Evolutionary conservation across 2,888 invertebrate genomes (phyloP), one percentile per base, ranked within the genome.

Genomic region (Ormyrus nitidulus): DNA sequence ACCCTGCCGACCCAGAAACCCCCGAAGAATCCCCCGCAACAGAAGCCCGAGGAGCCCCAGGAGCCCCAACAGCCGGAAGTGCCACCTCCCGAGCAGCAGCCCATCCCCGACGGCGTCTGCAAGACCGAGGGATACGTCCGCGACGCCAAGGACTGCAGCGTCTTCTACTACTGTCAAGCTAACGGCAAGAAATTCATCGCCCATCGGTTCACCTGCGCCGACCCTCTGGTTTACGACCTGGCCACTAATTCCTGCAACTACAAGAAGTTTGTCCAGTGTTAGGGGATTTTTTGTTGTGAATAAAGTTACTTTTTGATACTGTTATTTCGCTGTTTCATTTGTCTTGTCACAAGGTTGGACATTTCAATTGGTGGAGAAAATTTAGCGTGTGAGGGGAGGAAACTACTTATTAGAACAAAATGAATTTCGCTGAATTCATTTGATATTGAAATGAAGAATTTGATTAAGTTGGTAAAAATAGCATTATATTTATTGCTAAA

Each of bases 151-250:
- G 70, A 83, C 8, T 83, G 83, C 54, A 53, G 61, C 0, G 69
- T 64, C 58, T 84, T 83, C 58, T 84, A 84, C 65, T 80, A 77
- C 11, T 84, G 84, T 34, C 13, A 70, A 34, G 0, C 5, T 5
- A n/a, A 56, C 6, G 74, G 13, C 61, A 13, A 11, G 46, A 6
- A 54, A 5, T 61, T 49, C 51, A 62, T 44, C 49, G 10, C 19
- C 8, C 44, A 3, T 3, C 51, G 62, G 62, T 84, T 80, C 56
- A 70, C 72, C 8, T 84, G 84, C 58, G 83, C 83, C 0, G 73
- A 34, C n/a, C 78, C 79, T 34, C 76, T 83, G n/a, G 73, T 78
- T 49, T 84, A 73, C 58, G 80, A 84, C 34, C 34, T 46, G 9
- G 34, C 3, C 0, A 71, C 5, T 1, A 71, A 62, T 0, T 51